Percentiles rank a stretch among this genome's conserved stretches.
These are phyloP conservation scores for Scrobipalpa costella DNA, from an alignment of 2,888 invertebrate genomes.

Conservation along the genomic window DNA sequence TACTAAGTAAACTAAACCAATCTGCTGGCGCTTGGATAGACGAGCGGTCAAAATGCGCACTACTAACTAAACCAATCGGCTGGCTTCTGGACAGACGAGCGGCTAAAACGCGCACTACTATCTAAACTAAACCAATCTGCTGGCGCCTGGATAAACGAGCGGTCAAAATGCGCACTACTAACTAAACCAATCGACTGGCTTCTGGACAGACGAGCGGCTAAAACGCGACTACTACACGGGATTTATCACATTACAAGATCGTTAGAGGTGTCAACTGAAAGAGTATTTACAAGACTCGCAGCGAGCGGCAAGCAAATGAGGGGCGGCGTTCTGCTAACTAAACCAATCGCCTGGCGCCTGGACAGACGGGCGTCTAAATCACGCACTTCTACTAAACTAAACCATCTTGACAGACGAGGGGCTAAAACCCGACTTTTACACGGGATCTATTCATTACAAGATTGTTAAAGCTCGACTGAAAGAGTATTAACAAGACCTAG, in stretches of 20 bases:
- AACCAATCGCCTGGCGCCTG: constrained; percentile 71
- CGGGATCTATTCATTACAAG: no score
- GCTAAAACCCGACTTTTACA: no score
- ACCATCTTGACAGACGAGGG: not conserved
- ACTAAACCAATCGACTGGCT: not conserved
- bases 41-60: not conserved
- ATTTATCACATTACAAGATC: constrained; percentile 69
- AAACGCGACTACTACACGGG: constrained; percentile 30
- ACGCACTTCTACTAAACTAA: constrained; percentile 6
- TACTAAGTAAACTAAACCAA: not conserved
- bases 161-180: not conserved
- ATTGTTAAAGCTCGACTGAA: no score
- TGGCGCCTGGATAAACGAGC: not conserved
- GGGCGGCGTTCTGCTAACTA: constrained; percentile 80
- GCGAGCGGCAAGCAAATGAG: constrained; percentile 72
- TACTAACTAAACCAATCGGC: constrained; percentile 9
- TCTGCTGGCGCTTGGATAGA: not conserved
- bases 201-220: not conserved
- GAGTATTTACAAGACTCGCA: constrained; percentile 73
- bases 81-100: not conserved
- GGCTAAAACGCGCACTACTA: constrained; percentile 6
- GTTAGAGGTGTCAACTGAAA: constrained; percentile 70
- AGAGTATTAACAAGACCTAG: constrained; percentile 82
- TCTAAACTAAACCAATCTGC: not conserved
- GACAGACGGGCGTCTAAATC: constrained; percentile 47